These are phyloP conservation scores for Sabatieria punctata DNA, from an alignment of 2,888 invertebrate genomes.

Conservation along the genomic window DNA sequence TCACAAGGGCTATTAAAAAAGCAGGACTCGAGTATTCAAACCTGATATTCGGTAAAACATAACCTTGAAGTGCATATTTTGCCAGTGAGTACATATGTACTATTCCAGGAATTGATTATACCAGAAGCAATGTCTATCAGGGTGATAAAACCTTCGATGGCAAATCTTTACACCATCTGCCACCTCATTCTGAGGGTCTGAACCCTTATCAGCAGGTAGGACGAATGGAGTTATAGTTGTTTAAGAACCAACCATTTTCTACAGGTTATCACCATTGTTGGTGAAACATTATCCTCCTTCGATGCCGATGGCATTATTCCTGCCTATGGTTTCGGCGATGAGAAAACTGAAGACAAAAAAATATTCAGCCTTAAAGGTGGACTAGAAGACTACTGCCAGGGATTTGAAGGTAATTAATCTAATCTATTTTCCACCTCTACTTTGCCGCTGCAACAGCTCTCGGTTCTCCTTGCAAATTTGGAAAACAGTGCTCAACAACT, in stretches of 20 bases:
- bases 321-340: constrained; percentile 40
- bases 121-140: constrained; percentile 41
- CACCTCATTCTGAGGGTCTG: constrained; percentile 20
- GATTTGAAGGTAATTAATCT: constrained; percentile 24
- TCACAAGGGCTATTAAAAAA: constrained; percentile 6
- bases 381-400: constrained; percentile 31
- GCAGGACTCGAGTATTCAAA: constrained; percentile 30
- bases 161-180: constrained; percentile 34
- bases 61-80: too few relatives aligned
- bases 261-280: constrained; percentile 37
- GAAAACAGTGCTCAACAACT: neutral
- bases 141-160: constrained; percentile 38
- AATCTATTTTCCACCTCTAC: too few relatives aligned
- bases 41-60: constrained; percentile 22
- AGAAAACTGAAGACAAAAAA: constrained; percentile 31
- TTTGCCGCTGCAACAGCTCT: too few relatives aligned
- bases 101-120: constrained; percentile 39
- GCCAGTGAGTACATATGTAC: too few relatives aligned
- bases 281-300: constrained; percentile 38
- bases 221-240: too few relatives aligned
- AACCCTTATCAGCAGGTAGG: constrained; percentile 38
- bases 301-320: constrained; percentile 38
- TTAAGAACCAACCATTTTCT: neutral
- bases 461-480: too few relatives aligned
- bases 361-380: constrained; percentile 20